Evolutionary conservation across 2,113 vertebrate genomes (phyloP), one percentile per base, ranked within the genome.

Genomic region (Motacilla alba): DNA sequence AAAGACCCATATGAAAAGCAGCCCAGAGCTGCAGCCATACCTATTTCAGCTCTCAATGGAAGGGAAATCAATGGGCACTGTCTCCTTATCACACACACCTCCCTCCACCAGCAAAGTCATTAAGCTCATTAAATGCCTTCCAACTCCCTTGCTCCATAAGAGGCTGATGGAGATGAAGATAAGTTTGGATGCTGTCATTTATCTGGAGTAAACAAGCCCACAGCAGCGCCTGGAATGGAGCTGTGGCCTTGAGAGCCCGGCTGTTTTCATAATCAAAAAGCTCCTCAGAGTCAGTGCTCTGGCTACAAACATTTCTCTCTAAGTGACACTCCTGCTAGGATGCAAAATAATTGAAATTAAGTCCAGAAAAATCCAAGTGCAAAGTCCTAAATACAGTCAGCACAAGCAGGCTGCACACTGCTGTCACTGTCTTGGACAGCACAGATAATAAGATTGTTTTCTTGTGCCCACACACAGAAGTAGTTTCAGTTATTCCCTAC

Each of bases 91-190:
- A 78, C 84, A 94, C 59, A 78, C 78, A 87, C 52, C 39, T 80
- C 43, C 64, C 80, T 92, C 28, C 70, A 52, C 37, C 3, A 83
- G 50, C 67, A 74, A 49, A 64, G 70, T 76, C 87, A 75, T 93
- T 73, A 68, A 78, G 56, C 67, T 88, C 79, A 90, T 93, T 80
- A 92, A 95, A 78, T 44, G 67, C 85, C 73, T 89, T 27, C 70
- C 59, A 85, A 37, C 46, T 80, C 50, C 89, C 46, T 15, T 69
- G 41, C 82, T 94, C 74, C 37, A 3, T 6, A 31, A 69, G 72
- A 90, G 2, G 6, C 53, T 76, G 82, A 92, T 63, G 41, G 46
- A 72, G 75, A 53, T 43, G 46, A 66, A 79, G 87, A 74, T 56
- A 91, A 92, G 49, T 66, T 94, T 56, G 46, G 85, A 49, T 49